Evolutionary conservation across 2,888 invertebrate species (phyloP).

Genomic region (Drosophila flavopinicola): DNA sequence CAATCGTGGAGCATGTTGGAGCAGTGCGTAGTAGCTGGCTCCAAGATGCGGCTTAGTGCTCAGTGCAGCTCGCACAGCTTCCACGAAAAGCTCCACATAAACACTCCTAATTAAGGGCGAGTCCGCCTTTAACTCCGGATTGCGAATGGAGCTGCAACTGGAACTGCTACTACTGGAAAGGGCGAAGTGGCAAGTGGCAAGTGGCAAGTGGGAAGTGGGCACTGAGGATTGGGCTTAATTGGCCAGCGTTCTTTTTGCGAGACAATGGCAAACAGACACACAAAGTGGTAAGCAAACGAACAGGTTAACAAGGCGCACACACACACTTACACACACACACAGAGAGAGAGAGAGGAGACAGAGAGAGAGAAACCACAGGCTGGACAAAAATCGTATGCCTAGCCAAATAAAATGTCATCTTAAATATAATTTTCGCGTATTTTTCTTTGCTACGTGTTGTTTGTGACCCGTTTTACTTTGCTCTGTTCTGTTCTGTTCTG

Average conservation of each 20-base stretch:
- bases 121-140: conserved; percentile 35
- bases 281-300: conserved; percentile 55
- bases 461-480: conserved; percentile 35
- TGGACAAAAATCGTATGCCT: conserved; percentile 41
- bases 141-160: conserved; percentile 8
- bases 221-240: conserved; percentile 65
- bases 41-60: conserved; percentile 68
- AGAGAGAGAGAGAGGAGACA: not conserved
- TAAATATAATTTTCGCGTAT: conserved; percentile 79
- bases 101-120: conserved; percentile 73
- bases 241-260: conserved; percentile 69
- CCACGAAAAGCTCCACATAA: conserved; percentile 58
- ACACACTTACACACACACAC: conserved; percentile 17
- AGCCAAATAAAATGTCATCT: conserved; percentile 75
- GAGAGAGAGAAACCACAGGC: conserved; percentile 36
- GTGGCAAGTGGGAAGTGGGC: no score
- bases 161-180: no score
- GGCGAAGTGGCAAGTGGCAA: no score
- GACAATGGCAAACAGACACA: conserved; percentile 45
- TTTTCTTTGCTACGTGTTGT: conserved; percentile 65
- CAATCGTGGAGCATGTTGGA: conserved; percentile 18
- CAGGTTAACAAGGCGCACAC: conserved; percentile 58
- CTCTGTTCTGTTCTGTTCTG: no score
- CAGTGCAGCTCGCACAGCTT: conserved; percentile 38
- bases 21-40: conserved; percentile 17